Conservation (phyloP, 2,797 vertebrate genomes). For the Gadopsis marmoratus region DNA sequence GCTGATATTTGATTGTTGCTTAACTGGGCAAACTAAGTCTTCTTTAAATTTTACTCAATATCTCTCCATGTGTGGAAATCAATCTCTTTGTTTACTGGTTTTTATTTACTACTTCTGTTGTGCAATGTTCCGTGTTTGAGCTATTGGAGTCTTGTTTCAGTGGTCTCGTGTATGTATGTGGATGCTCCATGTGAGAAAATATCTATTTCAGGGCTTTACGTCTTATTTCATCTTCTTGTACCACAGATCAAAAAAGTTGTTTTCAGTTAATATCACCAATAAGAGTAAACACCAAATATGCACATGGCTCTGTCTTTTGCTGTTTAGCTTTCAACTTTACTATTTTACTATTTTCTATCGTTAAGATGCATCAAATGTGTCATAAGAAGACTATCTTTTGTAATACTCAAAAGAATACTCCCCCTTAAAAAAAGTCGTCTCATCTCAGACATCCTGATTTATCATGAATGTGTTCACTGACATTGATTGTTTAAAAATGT, state of each 20-base stretch:
- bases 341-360: background rate
- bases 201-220: background rate
- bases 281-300: too few species aligned
- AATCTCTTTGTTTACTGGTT: background rate
- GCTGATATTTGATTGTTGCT: background rate
- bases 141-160: background rate
- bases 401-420: background rate
- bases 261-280: background rate
- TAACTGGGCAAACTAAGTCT: background rate
- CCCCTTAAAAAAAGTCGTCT: background rate
- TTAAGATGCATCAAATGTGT: background rate
- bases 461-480: background rate
- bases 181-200: background rate
- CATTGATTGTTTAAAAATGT: background rate
- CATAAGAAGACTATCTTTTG: background rate
- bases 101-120: background rate
- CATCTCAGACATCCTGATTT: background rate
- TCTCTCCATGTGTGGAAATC: background rate
- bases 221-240: background rate
- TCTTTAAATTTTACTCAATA: background rate
- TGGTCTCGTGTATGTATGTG: background rate
- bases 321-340: background rate
- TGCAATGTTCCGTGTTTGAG: background rate
- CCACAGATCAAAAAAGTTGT: background rate
- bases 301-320: background rate